Base-by-base conservation (phyloP, 2,888 invertebrate genomes). In the Bursaphelenchus okinawaensis region DNA sequence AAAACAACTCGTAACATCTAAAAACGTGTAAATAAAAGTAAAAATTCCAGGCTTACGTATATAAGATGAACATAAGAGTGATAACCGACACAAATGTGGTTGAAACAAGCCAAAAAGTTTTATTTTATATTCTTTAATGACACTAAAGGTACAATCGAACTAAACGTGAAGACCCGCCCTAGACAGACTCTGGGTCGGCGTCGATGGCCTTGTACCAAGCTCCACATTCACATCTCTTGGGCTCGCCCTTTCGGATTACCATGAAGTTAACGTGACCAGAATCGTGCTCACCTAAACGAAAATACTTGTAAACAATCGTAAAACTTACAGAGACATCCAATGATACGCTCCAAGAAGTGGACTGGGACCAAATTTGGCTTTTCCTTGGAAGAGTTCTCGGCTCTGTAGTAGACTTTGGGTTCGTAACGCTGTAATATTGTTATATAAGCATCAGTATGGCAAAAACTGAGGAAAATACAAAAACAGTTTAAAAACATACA, bases 201-300 rank as follows among this genome's bases (percentile, higher is more conserved):
- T 85, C 89, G 67, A 89, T 88, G 78, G 95, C 87, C 86, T 92
- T 91, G 87, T 93, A 95, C 92, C 75, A 75, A 84, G 31, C 89
- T 65, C 96, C 96, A 84, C 96, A 96, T 83, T 91, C 91, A 83
- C 95, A 96, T 78, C 94, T 89, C 83, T 90, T 91, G 68, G 92
- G 89, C 77, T 89, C 88, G 50, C 91, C 94, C 86, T 89, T 89
- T 84, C 93, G 90, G 80, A 96, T 86, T 90, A 93, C 92, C 89
- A 95, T 92, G 92, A 93, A 96, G 83, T 89, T 90, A 75, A 96
- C 88, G 69, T 88, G 87, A 63, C 90, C 89, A 60, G 91, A 88
- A 83, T 95, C 95, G 84, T 93, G 93, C 85, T 95, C 92, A 84
- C 85, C 85, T 85, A 77, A 59, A 78, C 69, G 26, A 66, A 52